Percentiles rank a stretch among this genome's conserved stretches.
phyloP scores from a whole-genome alignment of 1,140 invertebrate species.

The Macrobrachium rosenbergii region DNA sequence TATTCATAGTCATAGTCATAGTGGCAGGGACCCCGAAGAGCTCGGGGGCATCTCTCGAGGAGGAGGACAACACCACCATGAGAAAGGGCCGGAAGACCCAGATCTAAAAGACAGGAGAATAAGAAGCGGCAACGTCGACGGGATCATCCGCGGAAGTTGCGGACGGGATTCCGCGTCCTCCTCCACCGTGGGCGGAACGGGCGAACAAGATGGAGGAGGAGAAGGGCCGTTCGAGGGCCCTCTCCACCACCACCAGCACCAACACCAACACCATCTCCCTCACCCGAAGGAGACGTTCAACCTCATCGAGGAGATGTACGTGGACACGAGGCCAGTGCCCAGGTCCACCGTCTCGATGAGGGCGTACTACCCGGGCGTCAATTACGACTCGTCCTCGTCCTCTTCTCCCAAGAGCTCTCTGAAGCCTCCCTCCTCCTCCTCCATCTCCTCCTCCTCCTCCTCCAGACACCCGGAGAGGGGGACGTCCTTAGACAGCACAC shows the following conservation, averaged over 20 bases:
- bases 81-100: too few relatives aligned
- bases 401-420: neutral
- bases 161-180: too few relatives aligned
- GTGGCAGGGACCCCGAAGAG: too few relatives aligned
- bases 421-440: too few relatives aligned
- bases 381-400: neutral
- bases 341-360: constrained; percentile 16
- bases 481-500: neutral
- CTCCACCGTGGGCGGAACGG: too few relatives aligned
- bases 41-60: too few relatives aligned
- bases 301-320: constrained; percentile 33
- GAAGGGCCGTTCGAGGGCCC: neutral
- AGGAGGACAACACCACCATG: too few relatives aligned
- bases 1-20: too few relatives aligned
- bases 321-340: constrained; percentile 23
- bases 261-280: neutral
- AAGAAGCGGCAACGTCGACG: too few relatives aligned
- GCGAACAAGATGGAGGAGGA: neutral
- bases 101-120: too few relatives aligned
- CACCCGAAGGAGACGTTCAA: constrained; percentile 26
- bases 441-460: neutral
- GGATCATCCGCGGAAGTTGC: too few relatives aligned
- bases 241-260: neutral
- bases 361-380: constrained; percentile 35
- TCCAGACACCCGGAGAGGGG: neutral